Evolutionary conservation across 2,113 vertebrate species (phyloP).

Genomic region (Centropristis striata): DNA sequence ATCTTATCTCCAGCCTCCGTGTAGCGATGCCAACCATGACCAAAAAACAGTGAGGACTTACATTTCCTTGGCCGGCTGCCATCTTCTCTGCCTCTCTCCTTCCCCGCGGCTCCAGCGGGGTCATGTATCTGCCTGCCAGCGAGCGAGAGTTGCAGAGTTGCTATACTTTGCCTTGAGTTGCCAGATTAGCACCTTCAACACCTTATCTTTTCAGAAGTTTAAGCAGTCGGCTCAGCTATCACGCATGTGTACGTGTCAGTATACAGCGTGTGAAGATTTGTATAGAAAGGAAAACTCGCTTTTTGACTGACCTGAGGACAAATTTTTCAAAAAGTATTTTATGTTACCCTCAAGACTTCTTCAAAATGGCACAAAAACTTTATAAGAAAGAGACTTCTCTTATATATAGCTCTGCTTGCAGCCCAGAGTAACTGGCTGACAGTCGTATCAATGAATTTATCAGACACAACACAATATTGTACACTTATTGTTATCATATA

Average conservation of each 20-base stretch:
- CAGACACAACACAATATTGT: background rate
- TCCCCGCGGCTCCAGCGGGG: slow-evolving; percentile 27
- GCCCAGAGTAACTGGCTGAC: background rate
- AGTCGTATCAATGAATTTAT: background rate
- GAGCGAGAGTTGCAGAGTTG: slow-evolving; percentile 34
- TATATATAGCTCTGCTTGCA: background rate
- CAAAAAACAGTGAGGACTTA: slow-evolving; percentile 68
- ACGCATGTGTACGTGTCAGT: slow-evolving; percentile 3
- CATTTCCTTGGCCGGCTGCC: slow-evolving; percentile 70
- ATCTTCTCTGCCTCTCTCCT: slow-evolving; percentile 39
- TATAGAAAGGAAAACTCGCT: background rate
- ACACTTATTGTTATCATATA: background rate
- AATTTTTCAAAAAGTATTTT: background rate
- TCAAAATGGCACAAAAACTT: slow-evolving; percentile 9
- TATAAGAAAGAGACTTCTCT: background rate
- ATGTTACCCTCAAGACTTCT: slow-evolving; percentile 13
- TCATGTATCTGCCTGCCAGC: slow-evolving; percentile 64
- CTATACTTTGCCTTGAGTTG: slow-evolving; percentile 49
- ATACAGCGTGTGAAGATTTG: slow-evolving; percentile 12
- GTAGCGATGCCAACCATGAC: slow-evolving; percentile 70
- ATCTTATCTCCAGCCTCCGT: slow-evolving; percentile 80
- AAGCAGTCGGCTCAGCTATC: slow-evolving; percentile 44
- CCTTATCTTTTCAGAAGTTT: slow-evolving; percentile 55
- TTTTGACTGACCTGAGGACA: slow-evolving; percentile 24
- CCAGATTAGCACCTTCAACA: slow-evolving; percentile 58